Percentiles rank a stretch among this genome's conserved stretches.
These are phyloP conservation scores for Amyelois transitella DNA, from an alignment of 1,140 invertebrate species.

Conservation along the genomic window DNA sequence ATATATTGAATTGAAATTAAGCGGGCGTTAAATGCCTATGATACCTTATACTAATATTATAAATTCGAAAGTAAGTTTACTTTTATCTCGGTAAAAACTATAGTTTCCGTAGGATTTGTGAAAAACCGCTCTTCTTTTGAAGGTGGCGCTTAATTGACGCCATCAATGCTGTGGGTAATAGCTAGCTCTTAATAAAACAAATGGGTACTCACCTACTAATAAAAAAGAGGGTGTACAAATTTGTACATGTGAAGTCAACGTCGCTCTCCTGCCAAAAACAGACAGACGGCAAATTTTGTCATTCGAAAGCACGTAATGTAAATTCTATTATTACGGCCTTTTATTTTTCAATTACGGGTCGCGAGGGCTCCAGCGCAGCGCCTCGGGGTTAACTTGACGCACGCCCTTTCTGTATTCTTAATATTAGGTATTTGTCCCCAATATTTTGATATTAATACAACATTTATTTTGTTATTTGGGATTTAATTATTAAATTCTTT, in stretches of 20 bases:
- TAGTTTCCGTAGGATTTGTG: no score
- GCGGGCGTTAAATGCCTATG: no score
- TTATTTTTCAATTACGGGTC: constrained; percentile 73
- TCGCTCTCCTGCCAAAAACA: constrained; percentile 62
- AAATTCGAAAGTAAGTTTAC: no score
- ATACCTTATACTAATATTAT: no score
- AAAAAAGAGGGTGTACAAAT: constrained; percentile 17
- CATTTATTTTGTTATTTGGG: neutral
- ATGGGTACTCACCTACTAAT: no score
- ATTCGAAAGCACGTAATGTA: constrained; percentile 70
- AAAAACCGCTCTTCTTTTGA: no score
- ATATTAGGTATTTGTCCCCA: neutral
- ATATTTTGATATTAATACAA: neutral
- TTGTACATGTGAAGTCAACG: constrained; percentile 37
- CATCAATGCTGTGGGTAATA: no score
- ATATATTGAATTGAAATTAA: no score
- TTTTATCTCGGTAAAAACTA: no score
- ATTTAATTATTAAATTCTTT: no score
- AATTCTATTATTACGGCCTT: constrained; percentile 73
- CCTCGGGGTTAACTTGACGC: constrained; percentile 55
- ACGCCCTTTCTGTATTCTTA: constrained; percentile 22
- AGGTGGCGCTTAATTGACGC: no score
- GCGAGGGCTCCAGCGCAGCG: constrained; percentile 44
- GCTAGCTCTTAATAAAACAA: no score
- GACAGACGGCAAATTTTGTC: constrained; percentile 63